Evolutionary conservation across 2,113 vertebrate genomes (phyloP).

Genomic region (Ceuthmochares aereus): DNA sequence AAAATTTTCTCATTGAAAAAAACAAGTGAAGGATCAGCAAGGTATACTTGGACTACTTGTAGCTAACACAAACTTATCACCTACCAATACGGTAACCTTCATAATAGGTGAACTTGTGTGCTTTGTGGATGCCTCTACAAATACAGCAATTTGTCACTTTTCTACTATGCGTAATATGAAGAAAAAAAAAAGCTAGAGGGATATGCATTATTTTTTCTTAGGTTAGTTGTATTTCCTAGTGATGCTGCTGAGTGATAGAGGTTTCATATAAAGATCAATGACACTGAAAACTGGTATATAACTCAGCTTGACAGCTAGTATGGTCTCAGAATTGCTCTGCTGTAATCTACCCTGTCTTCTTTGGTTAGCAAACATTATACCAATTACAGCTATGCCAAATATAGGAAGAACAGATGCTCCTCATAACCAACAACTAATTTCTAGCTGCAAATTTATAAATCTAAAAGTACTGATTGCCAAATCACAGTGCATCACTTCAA

Average conservation of each 20-base stretch:
- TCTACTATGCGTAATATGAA: background rate
- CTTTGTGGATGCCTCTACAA: background rate
- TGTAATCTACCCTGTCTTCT: background rate
- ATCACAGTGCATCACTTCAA: background rate
- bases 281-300: constrained; percentile 36
- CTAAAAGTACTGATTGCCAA: background rate
- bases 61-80: background rate
- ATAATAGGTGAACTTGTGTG: background rate
- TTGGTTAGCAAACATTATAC: constrained; percentile 25
- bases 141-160: background rate
- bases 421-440: constrained; percentile 6
- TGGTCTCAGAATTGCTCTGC: background rate
- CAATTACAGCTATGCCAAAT: constrained; percentile 10
- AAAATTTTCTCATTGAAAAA: background rate
- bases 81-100: background rate
- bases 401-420: constrained; percentile 25
- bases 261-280: constrained; percentile 17
- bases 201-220: background rate
- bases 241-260: background rate
- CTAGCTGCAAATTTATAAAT: constrained; percentile 2
- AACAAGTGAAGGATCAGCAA: background rate
- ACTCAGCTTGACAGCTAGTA: constrained; percentile 1
- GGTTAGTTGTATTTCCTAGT: background rate
- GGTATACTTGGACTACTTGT: background rate
- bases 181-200: background rate